These are phyloP conservation scores for Parotocinclus haroldoi DNA, from an alignment of 2,797 vertebrate species.

Conservation along the genomic window DNA sequence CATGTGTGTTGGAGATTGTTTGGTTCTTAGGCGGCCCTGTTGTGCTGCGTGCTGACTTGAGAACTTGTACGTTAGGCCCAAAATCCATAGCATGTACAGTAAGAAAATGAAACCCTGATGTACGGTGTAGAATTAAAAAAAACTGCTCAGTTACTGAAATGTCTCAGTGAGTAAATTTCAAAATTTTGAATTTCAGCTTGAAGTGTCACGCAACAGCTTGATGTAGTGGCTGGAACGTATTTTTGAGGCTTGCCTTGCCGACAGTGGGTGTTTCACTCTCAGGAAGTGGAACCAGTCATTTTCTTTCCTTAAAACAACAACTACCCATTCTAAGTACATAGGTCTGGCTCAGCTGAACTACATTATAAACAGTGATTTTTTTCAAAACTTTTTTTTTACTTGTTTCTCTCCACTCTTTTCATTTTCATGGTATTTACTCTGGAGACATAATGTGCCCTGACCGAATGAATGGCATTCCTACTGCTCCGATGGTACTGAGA, in stretches of 20 bases:
- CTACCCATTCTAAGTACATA: constrained; percentile 53
- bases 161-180: background rate
- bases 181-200: constrained; percentile 6
- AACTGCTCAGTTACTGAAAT: background rate
- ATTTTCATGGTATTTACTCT: constrained; percentile 63
- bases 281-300: constrained; percentile 67
- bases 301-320: constrained; percentile 68
- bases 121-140: too few species aligned
- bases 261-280: constrained; percentile 65
- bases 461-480: constrained; percentile 73
- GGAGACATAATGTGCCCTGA: constrained; percentile 68
- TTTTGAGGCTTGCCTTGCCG: constrained; percentile 61
- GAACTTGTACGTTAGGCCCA: constrained; percentile 1
- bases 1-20: constrained; percentile 20
- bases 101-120: background rate
- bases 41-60: constrained; percentile 8
- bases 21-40: background rate
- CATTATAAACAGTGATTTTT: constrained; percentile 51
- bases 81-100: background rate
- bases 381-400: constrained; percentile 23
- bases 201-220: background rate
- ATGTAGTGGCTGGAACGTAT: constrained; percentile 11
- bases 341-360: constrained; percentile 58
- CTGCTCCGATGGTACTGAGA: constrained; percentile 61
- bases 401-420: constrained; percentile 27